These are phyloP conservation scores for Chionoecetes opilio DNA, from an alignment of 1,140 invertebrate species.

Conservation along the genomic window DNA sequence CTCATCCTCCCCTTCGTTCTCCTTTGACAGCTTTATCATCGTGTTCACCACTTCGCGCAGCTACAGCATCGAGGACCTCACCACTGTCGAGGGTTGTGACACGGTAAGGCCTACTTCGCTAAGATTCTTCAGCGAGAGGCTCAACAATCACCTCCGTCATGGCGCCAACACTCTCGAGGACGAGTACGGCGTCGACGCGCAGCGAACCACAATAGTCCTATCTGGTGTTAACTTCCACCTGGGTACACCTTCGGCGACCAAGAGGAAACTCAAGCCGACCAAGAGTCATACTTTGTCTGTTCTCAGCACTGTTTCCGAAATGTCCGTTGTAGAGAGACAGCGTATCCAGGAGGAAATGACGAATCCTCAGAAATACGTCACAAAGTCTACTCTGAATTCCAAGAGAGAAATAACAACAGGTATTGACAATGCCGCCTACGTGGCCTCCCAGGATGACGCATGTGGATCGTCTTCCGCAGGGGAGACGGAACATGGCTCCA, in stretches of 20 bases:
- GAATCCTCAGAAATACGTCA: conserved; percentile 46
- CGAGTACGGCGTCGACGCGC: conserved; percentile 40
- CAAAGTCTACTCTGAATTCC: neutral
- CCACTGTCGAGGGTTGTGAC: conserved; percentile 14
- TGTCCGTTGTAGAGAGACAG: neutral
- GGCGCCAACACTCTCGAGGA: neutral
- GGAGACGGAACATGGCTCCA: neutral
- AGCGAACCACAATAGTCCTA: conserved; percentile 60
- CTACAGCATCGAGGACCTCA: conserved; percentile 74
- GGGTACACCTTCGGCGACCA: conserved; percentile 54
- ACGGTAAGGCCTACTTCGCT: conserved; percentile 61
- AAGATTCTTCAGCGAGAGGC: conserved; percentile 55
- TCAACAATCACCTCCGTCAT: conserved; percentile 4
- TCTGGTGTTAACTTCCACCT: conserved; percentile 78
- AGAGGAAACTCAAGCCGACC: neutral
- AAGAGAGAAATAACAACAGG: neutral
- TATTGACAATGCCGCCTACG: conserved; percentile 58
- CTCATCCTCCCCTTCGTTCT: neutral
- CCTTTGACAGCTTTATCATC: conserved; percentile 81
- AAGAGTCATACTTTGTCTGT: neutral
- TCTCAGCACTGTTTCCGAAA: neutral
- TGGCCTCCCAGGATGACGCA: neutral
- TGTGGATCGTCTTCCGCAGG: too few relatives aligned
- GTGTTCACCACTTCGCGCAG: conserved; percentile 67
- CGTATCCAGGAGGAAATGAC: conserved; percentile 58